Percentiles rank a stretch among this genome's conserved stretches.
These are phyloP conservation scores for Siderastrea siderea DNA, from an alignment of 92 coral and sea anemone species.

Conservation along the genomic window DNA sequence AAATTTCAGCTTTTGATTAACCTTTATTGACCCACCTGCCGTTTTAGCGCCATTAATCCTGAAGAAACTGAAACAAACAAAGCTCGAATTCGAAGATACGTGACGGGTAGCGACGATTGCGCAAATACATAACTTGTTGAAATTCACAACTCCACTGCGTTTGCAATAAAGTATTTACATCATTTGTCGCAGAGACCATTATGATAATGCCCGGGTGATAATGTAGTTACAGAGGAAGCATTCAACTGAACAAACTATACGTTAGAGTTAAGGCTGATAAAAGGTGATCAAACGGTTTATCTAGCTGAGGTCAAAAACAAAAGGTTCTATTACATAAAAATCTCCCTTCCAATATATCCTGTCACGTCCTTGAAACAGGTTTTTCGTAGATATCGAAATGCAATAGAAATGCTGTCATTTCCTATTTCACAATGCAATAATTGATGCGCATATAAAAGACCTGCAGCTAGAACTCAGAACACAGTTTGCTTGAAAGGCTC, in stretches of 20 bases:
- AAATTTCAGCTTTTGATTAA: background rate
- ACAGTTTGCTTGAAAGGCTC: background rate
- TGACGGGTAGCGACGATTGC: background rate
- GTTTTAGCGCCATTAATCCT: conserved; percentile 8
- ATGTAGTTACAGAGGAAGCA: too few species aligned
- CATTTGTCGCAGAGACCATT: background rate
- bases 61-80: background rate
- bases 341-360: background rate
- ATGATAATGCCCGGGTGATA: too few species aligned
- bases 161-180: background rate
- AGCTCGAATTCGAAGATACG: background rate
- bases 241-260: background rate
- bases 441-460: background rate
- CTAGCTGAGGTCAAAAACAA: conserved; percentile 13
- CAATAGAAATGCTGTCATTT: background rate
- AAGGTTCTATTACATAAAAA: background rate
- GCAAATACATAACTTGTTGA: background rate
- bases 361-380: background rate
- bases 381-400: background rate
- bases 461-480: background rate
- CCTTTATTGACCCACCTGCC: background rate
- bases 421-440: background rate
- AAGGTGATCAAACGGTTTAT: background rate
- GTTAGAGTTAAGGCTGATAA: background rate
- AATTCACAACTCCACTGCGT: background rate